These are phyloP conservation scores for Leptinotarsa haldemani DNA, from an alignment of 2,888 invertebrate genomes.

Conservation along the genomic window DNA sequence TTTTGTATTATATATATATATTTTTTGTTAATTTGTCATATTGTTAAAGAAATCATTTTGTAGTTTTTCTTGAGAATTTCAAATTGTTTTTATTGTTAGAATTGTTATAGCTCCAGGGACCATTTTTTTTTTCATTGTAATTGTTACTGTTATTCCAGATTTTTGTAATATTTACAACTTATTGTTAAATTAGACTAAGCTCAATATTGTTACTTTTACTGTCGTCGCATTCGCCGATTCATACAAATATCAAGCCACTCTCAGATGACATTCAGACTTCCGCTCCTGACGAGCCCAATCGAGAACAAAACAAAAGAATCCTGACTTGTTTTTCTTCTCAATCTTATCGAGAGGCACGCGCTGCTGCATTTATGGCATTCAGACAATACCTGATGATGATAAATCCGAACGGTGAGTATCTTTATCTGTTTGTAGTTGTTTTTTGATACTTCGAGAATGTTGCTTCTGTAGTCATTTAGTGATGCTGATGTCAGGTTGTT, in stretches of 20 bases:
- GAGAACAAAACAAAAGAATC: conserved; percentile 5
- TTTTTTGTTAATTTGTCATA: too few relatives aligned
- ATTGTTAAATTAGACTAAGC: background rate
- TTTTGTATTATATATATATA: too few relatives aligned
- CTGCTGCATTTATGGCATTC: conserved; percentile 44
- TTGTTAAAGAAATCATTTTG: too few relatives aligned
- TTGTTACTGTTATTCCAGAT: background rate
- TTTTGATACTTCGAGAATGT: conserved; percentile 40
- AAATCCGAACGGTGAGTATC: conserved; percentile 43
- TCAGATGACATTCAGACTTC: conserved; percentile 4
- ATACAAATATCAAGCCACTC: background rate
- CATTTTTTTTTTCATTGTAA: too few relatives aligned
- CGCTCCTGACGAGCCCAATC: background rate
- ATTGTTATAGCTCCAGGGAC: too few relatives aligned
- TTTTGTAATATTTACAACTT: background rate
- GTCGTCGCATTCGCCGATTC: background rate
- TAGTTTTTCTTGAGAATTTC: too few relatives aligned
- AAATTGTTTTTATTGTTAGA: too few relatives aligned
- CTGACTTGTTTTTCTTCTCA: conserved; percentile 19
- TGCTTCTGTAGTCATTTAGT: conserved; percentile 40
- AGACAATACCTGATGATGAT: conserved; percentile 40
- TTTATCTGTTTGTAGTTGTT: conserved; percentile 44
- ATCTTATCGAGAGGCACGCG: conserved; percentile 44
- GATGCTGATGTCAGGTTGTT: conserved; percentile 45
- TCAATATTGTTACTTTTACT: background rate